Conservation (phyloP, 2,113 vertebrate species). For the Gobio gobio region DNA sequence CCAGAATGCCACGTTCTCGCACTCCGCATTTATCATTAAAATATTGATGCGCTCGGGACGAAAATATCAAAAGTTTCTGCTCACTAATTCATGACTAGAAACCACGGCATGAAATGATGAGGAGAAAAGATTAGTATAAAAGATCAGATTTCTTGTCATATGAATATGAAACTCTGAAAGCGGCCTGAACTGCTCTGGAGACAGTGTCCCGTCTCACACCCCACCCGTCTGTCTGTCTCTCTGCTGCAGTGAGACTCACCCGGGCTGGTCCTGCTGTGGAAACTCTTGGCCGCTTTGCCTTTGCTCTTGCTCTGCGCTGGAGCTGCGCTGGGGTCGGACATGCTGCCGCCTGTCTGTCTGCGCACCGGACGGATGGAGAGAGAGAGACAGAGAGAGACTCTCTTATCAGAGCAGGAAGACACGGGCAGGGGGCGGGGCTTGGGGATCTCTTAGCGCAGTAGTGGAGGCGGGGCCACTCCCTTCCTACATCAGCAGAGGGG, state of each 20-base stretch:
- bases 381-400: background rate
- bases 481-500: conserved; percentile 1
- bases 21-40: background rate
- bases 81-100: background rate
- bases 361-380: background rate
- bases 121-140: background rate
- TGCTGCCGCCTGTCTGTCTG: background rate
- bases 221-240: background rate
- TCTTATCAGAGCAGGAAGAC: background rate
- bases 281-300: background rate
- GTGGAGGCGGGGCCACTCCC: conserved; percentile 28
- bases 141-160: background rate
- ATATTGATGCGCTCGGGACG: background rate
- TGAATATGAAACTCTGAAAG: background rate
- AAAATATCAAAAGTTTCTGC: too few relatives aligned
- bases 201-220: background rate
- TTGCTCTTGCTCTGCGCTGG: conserved; percentile 6
- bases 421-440: conserved; percentile 5
- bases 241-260: conserved; percentile 9
- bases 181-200: background rate
- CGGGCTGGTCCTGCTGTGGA: conserved; percentile 27
- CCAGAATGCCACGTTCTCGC: background rate
- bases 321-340: conserved; percentile 11
- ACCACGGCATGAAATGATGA: background rate
- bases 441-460: conserved; percentile 42